phyloP scores from a whole-genome alignment of 2,888 invertebrate species.

The Torymus tubicola region DNA sequence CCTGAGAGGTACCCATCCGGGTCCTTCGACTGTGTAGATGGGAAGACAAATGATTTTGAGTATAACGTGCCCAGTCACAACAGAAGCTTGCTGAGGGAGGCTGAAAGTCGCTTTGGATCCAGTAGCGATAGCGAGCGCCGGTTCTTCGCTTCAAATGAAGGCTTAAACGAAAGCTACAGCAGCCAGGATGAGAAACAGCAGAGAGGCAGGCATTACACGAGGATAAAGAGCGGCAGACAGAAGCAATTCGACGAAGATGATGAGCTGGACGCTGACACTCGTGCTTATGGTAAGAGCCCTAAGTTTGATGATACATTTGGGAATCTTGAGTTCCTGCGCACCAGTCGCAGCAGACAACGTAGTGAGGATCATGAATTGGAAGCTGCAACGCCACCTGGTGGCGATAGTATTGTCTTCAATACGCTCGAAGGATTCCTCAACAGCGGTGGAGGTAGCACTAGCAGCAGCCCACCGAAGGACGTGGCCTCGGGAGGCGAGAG shows the following conservation, averaged over 20 bases:
- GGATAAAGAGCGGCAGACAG: slow-evolving; percentile 70
- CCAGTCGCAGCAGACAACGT: background rate
- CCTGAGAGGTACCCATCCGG: slow-evolving; percentile 61
- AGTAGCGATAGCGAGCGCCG: slow-evolving; percentile 71
- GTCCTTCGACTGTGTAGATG: slow-evolving; percentile 71
- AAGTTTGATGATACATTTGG: slow-evolving; percentile 73
- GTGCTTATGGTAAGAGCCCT: slow-evolving; percentile 74
- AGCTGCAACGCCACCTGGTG: slow-evolving; percentile 32
- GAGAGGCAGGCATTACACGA: slow-evolving; percentile 65
- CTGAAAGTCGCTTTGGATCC: slow-evolving; percentile 68
- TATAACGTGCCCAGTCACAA: slow-evolving; percentile 35
- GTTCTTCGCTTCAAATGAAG: slow-evolving; percentile 68
- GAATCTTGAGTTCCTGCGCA: slow-evolving; percentile 55
- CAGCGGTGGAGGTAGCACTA: slow-evolving; percentile 54
- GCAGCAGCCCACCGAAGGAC: slow-evolving; percentile 48
- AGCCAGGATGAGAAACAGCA: slow-evolving; percentile 58
- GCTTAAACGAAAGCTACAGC: slow-evolving; percentile 64
- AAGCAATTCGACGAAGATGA: slow-evolving; percentile 71
- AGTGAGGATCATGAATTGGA: background rate
- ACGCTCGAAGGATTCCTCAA: slow-evolving; percentile 72
- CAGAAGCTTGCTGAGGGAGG: slow-evolving; percentile 57
- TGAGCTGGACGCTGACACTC: slow-evolving; percentile 70
- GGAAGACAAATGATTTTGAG: slow-evolving; percentile 61
- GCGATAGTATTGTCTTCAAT: slow-evolving; percentile 72
- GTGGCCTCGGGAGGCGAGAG: slow-evolving; percentile 62